Evolutionary conservation across 2,797 vertebrate genomes (phyloP).

Genomic region (Bradypodion pumilum): DNA sequence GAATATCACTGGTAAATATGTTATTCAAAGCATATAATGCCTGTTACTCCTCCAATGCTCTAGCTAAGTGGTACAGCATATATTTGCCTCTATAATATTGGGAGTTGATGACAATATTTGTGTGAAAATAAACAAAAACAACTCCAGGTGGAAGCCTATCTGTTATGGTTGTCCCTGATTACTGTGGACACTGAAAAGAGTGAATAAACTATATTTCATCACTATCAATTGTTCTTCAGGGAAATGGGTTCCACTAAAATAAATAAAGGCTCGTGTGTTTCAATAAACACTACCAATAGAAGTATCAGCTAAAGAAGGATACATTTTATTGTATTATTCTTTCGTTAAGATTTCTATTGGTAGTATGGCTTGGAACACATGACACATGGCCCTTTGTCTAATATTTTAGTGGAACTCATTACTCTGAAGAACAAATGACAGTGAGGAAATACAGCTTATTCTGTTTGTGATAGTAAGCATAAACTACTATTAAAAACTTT

Average conservation of each 20-base stretch:
- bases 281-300: background rate
- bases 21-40: background rate
- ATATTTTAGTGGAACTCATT: too few relatives aligned
- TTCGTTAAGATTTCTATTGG: too few relatives aligned
- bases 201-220: background rate
- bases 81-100: background rate
- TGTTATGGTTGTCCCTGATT: background rate
- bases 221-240: background rate
- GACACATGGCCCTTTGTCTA: too few relatives aligned
- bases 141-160: background rate
- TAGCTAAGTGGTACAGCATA: background rate
- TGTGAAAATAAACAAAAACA: background rate
- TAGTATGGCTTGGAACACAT: too few relatives aligned
- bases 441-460: background rate
- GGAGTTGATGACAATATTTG: background rate
- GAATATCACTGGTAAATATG: background rate
- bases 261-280: background rate
- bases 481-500: background rate
- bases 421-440: too few relatives aligned
- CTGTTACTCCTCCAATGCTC: background rate
- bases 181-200: background rate
- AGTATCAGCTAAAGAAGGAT: background rate
- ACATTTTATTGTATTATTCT: background rate
- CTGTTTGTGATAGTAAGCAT: background rate
- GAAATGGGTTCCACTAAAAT: background rate